These are phyloP conservation scores for Drosophila rhopaloa DNA, from an alignment of 1,140 invertebrate species.

Conservation along the genomic window DNA sequence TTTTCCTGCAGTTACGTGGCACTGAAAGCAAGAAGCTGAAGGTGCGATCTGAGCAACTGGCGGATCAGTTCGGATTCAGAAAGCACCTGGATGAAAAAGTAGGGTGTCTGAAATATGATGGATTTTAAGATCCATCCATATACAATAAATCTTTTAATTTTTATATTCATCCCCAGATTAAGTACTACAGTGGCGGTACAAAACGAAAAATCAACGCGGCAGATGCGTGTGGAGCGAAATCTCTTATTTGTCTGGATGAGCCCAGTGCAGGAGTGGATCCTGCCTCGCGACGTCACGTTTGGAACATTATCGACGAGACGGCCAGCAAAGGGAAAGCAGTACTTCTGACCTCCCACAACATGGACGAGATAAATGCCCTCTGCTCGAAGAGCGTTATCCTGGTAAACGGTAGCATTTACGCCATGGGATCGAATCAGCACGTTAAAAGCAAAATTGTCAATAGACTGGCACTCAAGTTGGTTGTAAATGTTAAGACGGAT, in stretches of 20 bases:
- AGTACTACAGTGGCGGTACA: conserved; percentile 93
- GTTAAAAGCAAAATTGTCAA: conserved; percentile 88
- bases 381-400: conserved; percentile 94
- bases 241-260: conserved; percentile 93
- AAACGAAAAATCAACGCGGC: conserved; percentile 97
- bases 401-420: conserved; percentile 91
- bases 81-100: conserved; percentile 85
- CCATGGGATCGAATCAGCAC: conserved; percentile 88
- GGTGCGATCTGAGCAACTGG: conserved; percentile 58
- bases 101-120: conserved; percentile 83
- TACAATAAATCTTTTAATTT: too few relatives aligned
- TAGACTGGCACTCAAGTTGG: conserved; percentile 86
- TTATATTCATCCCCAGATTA: conserved; percentile 16
- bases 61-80: conserved; percentile 78
- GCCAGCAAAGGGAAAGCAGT: conserved; percentile 88
- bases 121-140: neutral
- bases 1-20: conserved; percentile 91
- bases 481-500: neutral
- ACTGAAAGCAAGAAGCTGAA: conserved; percentile 84
- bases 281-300: conserved; percentile 92
- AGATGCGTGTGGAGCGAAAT: conserved; percentile 93
- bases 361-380: conserved; percentile 86
- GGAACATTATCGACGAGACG: conserved; percentile 88
- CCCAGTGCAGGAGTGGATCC: conserved; percentile 97
- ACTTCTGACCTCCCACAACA: conserved; percentile 89